A percentile compares a stretch with the other conserved stretches of the same genome.
Evolutionary conservation across 2,797 vertebrate genomes (phyloP).

Genomic region (Betta splendens): DNA sequence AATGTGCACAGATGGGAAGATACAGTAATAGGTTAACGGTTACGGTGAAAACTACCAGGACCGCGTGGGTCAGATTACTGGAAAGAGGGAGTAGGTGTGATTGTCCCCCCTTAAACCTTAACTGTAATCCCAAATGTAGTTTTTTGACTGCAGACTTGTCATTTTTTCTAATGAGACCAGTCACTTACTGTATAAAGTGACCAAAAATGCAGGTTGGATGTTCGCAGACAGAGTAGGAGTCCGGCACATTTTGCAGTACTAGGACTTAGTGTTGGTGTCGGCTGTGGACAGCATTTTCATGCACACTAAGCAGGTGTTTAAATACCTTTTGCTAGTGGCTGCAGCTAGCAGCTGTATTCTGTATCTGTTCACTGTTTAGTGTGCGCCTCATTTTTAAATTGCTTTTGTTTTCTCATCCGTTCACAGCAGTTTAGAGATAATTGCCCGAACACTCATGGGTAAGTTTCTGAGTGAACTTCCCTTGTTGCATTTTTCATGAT

Average conservation of each 20-base stretch:
- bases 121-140: not conserved
- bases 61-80: not conserved
- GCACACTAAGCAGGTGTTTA: too few species aligned
- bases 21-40: constrained; percentile 7
- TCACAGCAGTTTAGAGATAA: constrained; percentile 8
- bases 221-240: not conserved
- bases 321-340: not conserved
- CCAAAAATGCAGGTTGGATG: not conserved
- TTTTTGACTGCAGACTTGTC: not conserved
- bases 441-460: not conserved
- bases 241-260: too few species aligned
- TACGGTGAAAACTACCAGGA: constrained; percentile 1
- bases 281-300: too few species aligned
- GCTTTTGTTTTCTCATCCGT: not conserved
- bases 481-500: constrained; percentile 14
- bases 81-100: constrained; percentile 1
- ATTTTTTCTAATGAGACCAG: too few species aligned
- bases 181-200: not conserved
- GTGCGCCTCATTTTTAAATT: not conserved
- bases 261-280: too few species aligned
- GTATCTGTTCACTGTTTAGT: not conserved
- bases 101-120: not conserved
- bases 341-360: not conserved
- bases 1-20: not conserved
- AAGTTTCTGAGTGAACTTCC: constrained; percentile 4